Evolutionary conservation across 2,797 vertebrate species (phyloP).

Genomic region (Artibeus jamaicensis): DNA sequence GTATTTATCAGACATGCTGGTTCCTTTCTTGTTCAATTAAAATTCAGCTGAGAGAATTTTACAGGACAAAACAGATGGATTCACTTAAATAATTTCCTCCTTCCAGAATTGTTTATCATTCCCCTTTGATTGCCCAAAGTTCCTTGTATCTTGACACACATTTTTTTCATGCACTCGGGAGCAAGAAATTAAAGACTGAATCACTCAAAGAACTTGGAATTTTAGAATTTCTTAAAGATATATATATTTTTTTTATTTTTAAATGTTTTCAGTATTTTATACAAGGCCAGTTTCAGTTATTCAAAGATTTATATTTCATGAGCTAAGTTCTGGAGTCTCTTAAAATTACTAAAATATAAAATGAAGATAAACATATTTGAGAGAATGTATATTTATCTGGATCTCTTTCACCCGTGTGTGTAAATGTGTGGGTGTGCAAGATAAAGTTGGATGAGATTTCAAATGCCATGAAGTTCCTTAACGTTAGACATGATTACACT

Average conservation of each 20-base stretch:
- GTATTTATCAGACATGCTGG: constrained; percentile 19
- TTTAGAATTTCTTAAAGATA: constrained; percentile 40
- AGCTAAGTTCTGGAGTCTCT: not conserved
- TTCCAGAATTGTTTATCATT: constrained; percentile 19
- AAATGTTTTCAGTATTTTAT: constrained; percentile 9
- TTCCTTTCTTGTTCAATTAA: constrained; percentile 47
- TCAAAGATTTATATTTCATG: not conserved
- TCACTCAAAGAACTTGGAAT: constrained; percentile 33
- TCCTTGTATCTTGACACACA: not conserved
- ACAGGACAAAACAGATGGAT: constrained; percentile 41
- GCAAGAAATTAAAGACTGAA: constrained; percentile 10
- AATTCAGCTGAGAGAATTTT: constrained; percentile 52
- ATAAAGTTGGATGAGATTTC: not conserved
- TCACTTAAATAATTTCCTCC: constrained; percentile 44
- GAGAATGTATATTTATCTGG: not conserved
- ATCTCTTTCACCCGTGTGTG: not conserved
- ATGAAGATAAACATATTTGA: not conserved
- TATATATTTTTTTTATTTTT: not conserved
- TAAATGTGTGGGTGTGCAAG: not conserved
- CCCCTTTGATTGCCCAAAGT: constrained; percentile 35
- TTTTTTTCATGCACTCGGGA: constrained; percentile 58
- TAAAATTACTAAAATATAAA: constrained; percentile 24
- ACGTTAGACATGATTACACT: not conserved
- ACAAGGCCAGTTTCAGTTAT: not conserved
- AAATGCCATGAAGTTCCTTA: not conserved